phyloP scores from a whole-genome alignment of 2,888 invertebrate genomes.

The Nezara viridula region DNA sequence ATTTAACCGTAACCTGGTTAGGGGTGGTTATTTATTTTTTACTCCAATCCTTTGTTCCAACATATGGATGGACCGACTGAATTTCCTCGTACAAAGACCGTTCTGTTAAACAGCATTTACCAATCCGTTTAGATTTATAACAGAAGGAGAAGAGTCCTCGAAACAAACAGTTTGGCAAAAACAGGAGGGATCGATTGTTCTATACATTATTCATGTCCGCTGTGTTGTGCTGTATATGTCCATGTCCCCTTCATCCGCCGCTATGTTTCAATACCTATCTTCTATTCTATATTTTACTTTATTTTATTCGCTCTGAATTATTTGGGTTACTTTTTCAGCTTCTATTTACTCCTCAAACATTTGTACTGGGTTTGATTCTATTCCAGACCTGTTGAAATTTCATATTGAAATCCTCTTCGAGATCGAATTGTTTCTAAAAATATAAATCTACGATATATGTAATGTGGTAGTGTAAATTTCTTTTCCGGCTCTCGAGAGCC shows the following conservation, averaged over 20 bases:
- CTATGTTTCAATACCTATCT: slow-evolving; percentile 18
- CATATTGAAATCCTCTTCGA: background rate
- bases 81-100: background rate
- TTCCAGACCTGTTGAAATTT: background rate
- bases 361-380: background rate
- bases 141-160: background rate
- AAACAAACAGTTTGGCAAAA: slow-evolving; percentile 30
- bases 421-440: background rate
- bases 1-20: too few species aligned
- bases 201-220: slow-evolving; percentile 4
- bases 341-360: background rate
- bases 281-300: background rate
- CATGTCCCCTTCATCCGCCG: background rate
- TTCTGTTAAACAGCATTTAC: background rate
- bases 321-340: background rate
- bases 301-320: background rate
- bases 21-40: background rate
- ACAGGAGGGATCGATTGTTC: background rate
- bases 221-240: too few species aligned
- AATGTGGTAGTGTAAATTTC: too few species aligned
- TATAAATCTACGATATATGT: background rate
- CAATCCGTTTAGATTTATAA: background rate
- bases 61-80: background rate
- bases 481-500: too few species aligned
- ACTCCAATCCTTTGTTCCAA: background rate